These are phyloP conservation scores for Catharus ustulatus DNA, from an alignment of 2,797 vertebrate genomes.

Conservation along the genomic window DNA sequence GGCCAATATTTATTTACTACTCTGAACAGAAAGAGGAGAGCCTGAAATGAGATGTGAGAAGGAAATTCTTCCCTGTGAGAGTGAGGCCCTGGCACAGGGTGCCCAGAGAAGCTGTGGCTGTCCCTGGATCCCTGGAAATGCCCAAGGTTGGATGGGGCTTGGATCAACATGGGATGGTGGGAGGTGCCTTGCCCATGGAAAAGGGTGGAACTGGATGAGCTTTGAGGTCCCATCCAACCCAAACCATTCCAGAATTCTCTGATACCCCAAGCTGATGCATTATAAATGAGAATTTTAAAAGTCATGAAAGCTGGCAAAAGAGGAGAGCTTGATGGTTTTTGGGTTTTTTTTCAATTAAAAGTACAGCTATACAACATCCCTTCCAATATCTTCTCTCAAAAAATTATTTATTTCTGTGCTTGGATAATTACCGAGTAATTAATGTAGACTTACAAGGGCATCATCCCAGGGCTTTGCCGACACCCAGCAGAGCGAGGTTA, in stretches of 20 bases:
- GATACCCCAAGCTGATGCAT: neutral
- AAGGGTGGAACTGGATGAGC: neutral
- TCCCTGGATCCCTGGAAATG: neutral
- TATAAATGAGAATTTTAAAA: neutral
- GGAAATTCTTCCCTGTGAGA: neutral
- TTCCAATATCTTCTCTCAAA: neutral
- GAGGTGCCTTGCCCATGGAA: neutral
- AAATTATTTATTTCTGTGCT: neutral
- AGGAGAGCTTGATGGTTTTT: neutral
- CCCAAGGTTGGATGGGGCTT: fast-evolving
- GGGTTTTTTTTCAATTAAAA: neutral
- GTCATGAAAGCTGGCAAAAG: neutral
- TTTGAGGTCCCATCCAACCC: neutral
- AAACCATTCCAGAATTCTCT: neutral
- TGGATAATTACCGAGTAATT: constrained; percentile 1
- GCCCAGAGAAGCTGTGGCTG: neutral
- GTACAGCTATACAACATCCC: neutral
- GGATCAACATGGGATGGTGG: fast-evolving
- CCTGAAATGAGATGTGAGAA: neutral
- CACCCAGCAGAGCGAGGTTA: neutral
- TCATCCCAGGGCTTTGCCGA: neutral
- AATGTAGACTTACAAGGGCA: neutral
- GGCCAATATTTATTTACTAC: neutral
- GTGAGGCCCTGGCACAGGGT: neutral
- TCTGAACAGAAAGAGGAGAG: neutral